Conservation (phyloP, 2,888 invertebrate species). For the Chrysina gloriosa region DNA sequence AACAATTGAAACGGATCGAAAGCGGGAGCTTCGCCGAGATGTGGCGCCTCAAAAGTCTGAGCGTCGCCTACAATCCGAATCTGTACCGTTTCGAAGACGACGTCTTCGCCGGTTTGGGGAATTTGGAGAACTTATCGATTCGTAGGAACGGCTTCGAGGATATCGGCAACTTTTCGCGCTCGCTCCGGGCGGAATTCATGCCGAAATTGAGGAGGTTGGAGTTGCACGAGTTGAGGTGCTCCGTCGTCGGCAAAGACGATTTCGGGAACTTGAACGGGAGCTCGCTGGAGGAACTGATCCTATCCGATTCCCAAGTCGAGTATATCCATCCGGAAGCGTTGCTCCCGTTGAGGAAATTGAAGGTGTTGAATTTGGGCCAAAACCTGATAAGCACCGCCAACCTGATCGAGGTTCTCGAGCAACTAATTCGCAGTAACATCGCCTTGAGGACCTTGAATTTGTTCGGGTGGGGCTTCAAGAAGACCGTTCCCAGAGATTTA, state of each 20-base stretch:
- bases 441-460: conserved; percentile 67
- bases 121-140: conserved; percentile 67
- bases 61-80: conserved; percentile 69
- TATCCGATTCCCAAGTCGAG: conserved; percentile 69
- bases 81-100: conserved; percentile 64
- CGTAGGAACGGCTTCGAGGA: conserved; percentile 69
- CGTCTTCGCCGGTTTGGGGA: conserved; percentile 68
- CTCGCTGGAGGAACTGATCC: conserved; percentile 64
- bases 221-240: conserved; percentile 69
- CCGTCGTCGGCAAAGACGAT: conserved; percentile 63
- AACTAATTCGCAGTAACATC: conserved; percentile 61
- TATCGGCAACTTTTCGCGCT: conserved; percentile 64
- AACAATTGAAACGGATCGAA: conserved; percentile 66
- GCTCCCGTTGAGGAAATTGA: conserved; percentile 64
- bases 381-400: conserved; percentile 67
- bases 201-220: conserved; percentile 66
- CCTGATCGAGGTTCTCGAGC: conserved; percentile 64
- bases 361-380: conserved; percentile 67
- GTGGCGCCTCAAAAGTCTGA: conserved; percentile 66
- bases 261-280: conserved; percentile 67
- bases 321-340: conserved; percentile 68
- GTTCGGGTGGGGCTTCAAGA: conserved; percentile 69
- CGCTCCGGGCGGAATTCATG: conserved; percentile 64
- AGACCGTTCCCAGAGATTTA: conserved; percentile 65
- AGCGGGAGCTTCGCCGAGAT: conserved; percentile 67